Evolutionary conservation across 2,113 vertebrate genomes (phyloP), one percentile per base, ranked within the genome.

Genomic region (Odontophorus gujanensis): DNA sequence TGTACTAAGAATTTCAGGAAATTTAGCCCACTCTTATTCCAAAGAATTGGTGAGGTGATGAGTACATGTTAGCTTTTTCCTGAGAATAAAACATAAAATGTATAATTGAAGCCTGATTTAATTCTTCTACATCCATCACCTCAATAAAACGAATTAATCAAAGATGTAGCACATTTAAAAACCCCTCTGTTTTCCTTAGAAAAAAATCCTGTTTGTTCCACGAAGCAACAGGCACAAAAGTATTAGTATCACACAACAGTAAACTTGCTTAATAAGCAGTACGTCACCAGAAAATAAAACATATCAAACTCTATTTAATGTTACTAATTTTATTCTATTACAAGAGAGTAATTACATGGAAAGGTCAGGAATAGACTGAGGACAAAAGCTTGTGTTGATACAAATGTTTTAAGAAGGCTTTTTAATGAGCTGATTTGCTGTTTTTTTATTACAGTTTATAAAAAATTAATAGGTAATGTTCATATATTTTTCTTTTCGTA

Each of bases 261-360:
- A 93, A 85, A 76, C 25, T 17, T 85, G 16, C 11, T 79, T 87
- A 89, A 81, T 78, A 92, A 84, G 18, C 61, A 81, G 3, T 19
- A 6, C 73, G 38, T 85, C 48, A 84, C 30, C 14, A 91, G 58
- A 81, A 88, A 51, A 51, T 25, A 51, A 51, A 48, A 22, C 40
- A 48, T 48, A 48, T 24, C 45, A 84, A 94, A 80, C 13, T 50
- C 12, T 62, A 6, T 67, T 95, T 73, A 48, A 25, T 86, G 45
- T 58, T 89, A 26, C 48, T 88, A 62, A 94, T 90, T 94, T 91
- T 80, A 57, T 68, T 78, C 92, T 84, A 69, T 83, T 82, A 32
- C 24, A 13, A 3, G 12, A 53, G 42, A 53, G 4, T 10, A 74
- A 77, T 76, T 76, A 38, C 7, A 38, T 25, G 17, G 17, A 78